Percentiles rank a stretch among this genome's conserved stretches.
Evolutionary conservation across 2,113 vertebrate genomes (phyloP).

Genomic region (Cyprinodon tularosa): DNA sequence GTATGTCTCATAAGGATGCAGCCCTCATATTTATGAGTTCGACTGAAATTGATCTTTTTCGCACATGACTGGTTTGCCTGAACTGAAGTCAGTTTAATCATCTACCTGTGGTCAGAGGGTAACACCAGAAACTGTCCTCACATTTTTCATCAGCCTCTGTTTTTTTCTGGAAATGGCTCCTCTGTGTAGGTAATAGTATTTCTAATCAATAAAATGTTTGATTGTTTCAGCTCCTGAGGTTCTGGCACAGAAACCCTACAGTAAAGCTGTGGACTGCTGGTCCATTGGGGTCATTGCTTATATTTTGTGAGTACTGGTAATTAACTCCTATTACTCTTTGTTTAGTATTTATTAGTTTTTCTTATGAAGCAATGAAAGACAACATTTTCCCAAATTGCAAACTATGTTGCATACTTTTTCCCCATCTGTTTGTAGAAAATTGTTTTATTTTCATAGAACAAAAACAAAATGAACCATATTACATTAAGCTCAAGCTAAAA

Average conservation of each 20-base stretch:
- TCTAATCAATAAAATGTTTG: background rate
- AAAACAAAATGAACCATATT: background rate
- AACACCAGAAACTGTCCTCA: constrained; percentile 27
- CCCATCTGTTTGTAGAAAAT: constrained; percentile 1
- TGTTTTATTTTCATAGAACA: background rate
- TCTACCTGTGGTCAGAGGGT: constrained; percentile 45
- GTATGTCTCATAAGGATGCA: no score
- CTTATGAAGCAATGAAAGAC: background rate
- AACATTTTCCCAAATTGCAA: background rate
- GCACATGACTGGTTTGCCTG: no score
- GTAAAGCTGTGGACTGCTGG: constrained; percentile 84
- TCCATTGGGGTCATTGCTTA: constrained; percentile 83
- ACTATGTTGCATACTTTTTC: background rate
- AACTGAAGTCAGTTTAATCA: constrained; percentile 41
- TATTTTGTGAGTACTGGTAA: constrained; percentile 73
- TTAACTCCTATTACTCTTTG: background rate
- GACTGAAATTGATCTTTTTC: no score
- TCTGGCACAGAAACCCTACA: constrained; percentile 81
- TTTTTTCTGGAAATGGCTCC: background rate
- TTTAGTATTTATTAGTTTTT: background rate
- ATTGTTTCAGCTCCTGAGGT: constrained; percentile 77
- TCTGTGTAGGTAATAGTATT: background rate
- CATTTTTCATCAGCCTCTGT: constrained; percentile 17
- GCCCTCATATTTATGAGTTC: no score
- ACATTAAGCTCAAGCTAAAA: constrained; percentile 10